Evolutionary conservation across 2,888 invertebrate genomes (phyloP).

Genomic region (Eudemis profundana): DNA sequence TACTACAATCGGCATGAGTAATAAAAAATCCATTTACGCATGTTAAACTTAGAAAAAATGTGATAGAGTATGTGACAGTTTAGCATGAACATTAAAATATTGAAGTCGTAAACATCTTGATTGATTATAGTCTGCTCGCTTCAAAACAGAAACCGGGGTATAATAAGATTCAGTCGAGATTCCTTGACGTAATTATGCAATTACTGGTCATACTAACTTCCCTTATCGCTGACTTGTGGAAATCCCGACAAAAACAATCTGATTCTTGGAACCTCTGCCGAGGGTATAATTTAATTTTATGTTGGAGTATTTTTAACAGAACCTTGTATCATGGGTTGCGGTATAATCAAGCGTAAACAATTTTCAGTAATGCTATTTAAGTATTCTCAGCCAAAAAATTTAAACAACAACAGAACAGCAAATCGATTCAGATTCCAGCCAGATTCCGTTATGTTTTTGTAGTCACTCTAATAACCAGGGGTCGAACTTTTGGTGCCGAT

Average conservation of each 20-base stretch:
- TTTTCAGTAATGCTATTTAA: not conserved
- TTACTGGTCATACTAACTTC: slow-evolving; percentile 36
- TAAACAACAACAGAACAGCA: not conserved
- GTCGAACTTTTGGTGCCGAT: too few species aligned
- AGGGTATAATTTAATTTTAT: slow-evolving; percentile 31
- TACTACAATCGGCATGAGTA: not conserved
- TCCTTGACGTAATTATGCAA: slow-evolving; percentile 39
- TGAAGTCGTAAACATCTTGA: slow-evolving; percentile 8
- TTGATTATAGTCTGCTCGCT: slow-evolving; percentile 22
- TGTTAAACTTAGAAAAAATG: not conserved
- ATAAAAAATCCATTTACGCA: not conserved
- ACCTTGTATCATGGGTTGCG: slow-evolving; percentile 1
- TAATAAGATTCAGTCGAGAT: slow-evolving; percentile 39
- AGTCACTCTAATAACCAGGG: not conserved
- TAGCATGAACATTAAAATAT: not conserved
- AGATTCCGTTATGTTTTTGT: slow-evolving; percentile 8
- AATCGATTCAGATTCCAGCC: not conserved
- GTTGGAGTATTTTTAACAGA: slow-evolving; percentile 21
- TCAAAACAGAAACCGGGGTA: slow-evolving; percentile 30
- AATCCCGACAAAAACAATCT: slow-evolving; percentile 38
- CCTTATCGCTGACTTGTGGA: slow-evolving; percentile 37
- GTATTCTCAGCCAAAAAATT: not conserved
- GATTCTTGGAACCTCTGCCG: slow-evolving; percentile 35
- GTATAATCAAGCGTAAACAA: slow-evolving; percentile 15
- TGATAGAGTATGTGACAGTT: not conserved